Percentiles rank a stretch among this genome's conserved stretches.
Evolutionary conservation across 2,797 vertebrate genomes (phyloP).

Genomic region (Moxostoma hubbsi): DNA sequence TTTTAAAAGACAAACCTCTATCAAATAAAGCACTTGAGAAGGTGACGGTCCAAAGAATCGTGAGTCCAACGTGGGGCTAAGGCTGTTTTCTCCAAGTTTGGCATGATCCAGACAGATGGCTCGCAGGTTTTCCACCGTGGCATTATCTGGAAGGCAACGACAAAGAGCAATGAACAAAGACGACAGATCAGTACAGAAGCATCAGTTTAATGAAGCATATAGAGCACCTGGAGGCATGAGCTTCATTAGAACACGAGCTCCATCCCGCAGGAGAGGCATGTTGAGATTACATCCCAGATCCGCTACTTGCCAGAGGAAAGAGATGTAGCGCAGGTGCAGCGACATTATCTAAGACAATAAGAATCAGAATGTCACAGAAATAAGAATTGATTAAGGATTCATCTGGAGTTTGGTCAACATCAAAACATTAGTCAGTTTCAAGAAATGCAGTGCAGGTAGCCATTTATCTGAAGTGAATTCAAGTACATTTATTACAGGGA

Average conservation of each 20-base stretch:
- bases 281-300: slow-evolving; percentile 96
- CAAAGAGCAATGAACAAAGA: not conserved
- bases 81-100: slow-evolving; percentile 98
- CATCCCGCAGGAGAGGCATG: slow-evolving; percentile 97
- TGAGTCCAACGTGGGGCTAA: slow-evolving; percentile 95
- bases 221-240: slow-evolving; percentile 96
- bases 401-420: not conserved
- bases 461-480: no score
- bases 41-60: slow-evolving; percentile 97
- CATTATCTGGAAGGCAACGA: slow-evolving; percentile 85
- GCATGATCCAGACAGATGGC: slow-evolving; percentile 97
- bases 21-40: slow-evolving; percentile 99
- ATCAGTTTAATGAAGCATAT: not conserved
- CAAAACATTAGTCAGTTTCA: slow-evolving; percentile 3
- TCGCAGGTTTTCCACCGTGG: slow-evolving; percentile 95
- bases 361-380: slow-evolving; percentile 19
- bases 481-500: no score
- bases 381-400: no score
- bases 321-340: slow-evolving; percentile 96
- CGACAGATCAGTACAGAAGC: slow-evolving; percentile 5
- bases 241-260: slow-evolving; percentile 97
- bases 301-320: slow-evolving; percentile 99
- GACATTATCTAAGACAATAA: slow-evolving; percentile 92
- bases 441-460: not conserved
- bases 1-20: slow-evolving; percentile 84